phyloP scores from a whole-genome alignment of 2,113 vertebrate genomes.

The Sarotherodon lohbergeri region DNA sequence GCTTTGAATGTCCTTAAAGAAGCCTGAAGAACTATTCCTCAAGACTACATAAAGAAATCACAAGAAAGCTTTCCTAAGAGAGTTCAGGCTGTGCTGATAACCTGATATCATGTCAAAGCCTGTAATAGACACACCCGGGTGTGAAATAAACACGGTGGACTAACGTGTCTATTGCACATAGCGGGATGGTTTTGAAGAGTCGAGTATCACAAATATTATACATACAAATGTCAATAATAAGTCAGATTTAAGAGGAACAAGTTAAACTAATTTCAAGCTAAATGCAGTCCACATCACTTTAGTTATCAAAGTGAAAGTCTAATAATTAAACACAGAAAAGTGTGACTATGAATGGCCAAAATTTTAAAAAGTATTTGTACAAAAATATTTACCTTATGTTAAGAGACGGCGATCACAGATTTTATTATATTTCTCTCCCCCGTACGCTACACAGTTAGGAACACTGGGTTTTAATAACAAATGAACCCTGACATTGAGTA shows the following conservation, averaged over 20 bases:
- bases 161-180: accelerated
- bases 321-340: no score
- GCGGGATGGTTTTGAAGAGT: not conserved
- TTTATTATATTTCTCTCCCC: no score
- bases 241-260: not conserved
- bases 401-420: no score
- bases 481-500: no score
- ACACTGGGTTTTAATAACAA: no score
- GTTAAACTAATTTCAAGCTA: not conserved
- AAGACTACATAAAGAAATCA: not conserved
- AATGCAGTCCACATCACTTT: no score
- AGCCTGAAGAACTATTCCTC: not conserved
- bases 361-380: no score
- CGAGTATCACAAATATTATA: not conserved
- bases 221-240: not conserved
- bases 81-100: not conserved
- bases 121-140: not conserved
- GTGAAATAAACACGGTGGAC: not conserved
- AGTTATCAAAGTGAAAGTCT: no score
- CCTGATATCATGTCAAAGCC: not conserved
- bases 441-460: no score
- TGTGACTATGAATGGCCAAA: no score
- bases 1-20: not conserved
- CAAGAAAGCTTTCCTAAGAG: not conserved
- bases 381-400: no score